Evolutionary conservation across 2,797 vertebrate genomes (phyloP), one percentile per base, ranked within the genome.

Genomic region (Crax fasciolata): DNA sequence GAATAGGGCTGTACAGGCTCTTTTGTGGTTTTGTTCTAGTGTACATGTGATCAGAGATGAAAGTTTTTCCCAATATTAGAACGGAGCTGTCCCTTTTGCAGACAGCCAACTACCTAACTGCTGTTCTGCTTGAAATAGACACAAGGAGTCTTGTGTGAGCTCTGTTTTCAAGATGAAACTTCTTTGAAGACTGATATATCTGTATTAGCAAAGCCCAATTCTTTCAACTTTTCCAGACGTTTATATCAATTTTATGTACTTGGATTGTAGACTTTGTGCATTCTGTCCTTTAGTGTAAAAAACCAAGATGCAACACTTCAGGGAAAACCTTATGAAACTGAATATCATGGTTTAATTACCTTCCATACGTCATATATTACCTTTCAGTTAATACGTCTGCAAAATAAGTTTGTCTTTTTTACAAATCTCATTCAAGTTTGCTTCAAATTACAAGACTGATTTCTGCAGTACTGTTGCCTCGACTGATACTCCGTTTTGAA

Each of bases 361-460:
- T 91, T 85, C 28, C 16, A 7, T 59, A 6, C 55, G 27, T 82
- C 27, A 7, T 76, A 6, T 83, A 32, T 73, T 89, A 68, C 15
- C 19, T 25, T 75, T 73, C 7, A 43, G 44, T 63, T 85, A 61
- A 61, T 65, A 80, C 2, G 51, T 62, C 35, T 91, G 11, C 55
- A 73, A 66, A 78, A 76, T 66, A 76, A 70, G 63, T 93, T 76
- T 87, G 25, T 23, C 39, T 87, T 62, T 63, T n/a, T 83, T 93
- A 51, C 16, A 28, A 91, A 83, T 89, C 61, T 23, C 57, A 3
- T 84, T 91, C 21, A 79, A 25, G n/a, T 68, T 65, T 46, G 14
- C 39, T 85, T 89, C n/a, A 74, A 7, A 52, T 89, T 84, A 63
- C 44, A 59, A 16, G 68, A 25, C 35, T 32, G 19, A 32, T 84